Conservation (phyloP, 2,113 vertebrate species). For the Phrynosoma blainvillii region DNA sequence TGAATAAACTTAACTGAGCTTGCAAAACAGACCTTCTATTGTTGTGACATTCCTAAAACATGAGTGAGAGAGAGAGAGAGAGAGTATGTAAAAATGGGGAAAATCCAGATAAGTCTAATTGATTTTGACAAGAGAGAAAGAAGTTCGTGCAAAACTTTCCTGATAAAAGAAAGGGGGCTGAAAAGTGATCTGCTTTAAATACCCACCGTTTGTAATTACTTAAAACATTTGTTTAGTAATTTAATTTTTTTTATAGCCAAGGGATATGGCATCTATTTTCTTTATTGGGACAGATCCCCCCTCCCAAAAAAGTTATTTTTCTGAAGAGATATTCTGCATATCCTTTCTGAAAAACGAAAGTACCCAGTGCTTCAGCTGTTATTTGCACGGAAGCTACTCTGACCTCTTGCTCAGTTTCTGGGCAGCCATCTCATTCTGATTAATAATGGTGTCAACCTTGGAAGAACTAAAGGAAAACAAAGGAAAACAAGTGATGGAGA, state of each 20-base stretch:
- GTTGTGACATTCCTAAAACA: conserved; percentile 8
- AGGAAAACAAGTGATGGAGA: no score
- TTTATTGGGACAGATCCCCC: neutral
- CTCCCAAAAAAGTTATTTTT: neutral
- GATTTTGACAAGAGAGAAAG: neutral
- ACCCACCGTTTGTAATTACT: neutral
- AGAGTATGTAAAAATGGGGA: conserved; percentile 9
- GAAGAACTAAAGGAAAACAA: no score
- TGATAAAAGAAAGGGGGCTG: neutral
- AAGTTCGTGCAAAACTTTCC: neutral
- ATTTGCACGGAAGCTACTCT: neutral
- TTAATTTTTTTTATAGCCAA: neutral
- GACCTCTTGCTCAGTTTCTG: neutral
- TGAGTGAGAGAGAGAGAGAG: conserved; percentile 26
- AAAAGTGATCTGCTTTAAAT: neutral
- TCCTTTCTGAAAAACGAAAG: neutral
- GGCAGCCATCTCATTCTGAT: no score
- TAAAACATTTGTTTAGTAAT: neutral
- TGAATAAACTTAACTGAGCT: conserved; percentile 20
- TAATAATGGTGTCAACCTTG: no score
- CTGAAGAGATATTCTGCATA: neutral
- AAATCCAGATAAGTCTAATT: neutral
- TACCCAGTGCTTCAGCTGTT: neutral
- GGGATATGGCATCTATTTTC: no score
- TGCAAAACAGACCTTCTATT: conserved; percentile 18